These are phyloP conservation scores for Drosophila repletoides DNA, from an alignment of 1,140 invertebrate genomes.

Conservation along the genomic window DNA sequence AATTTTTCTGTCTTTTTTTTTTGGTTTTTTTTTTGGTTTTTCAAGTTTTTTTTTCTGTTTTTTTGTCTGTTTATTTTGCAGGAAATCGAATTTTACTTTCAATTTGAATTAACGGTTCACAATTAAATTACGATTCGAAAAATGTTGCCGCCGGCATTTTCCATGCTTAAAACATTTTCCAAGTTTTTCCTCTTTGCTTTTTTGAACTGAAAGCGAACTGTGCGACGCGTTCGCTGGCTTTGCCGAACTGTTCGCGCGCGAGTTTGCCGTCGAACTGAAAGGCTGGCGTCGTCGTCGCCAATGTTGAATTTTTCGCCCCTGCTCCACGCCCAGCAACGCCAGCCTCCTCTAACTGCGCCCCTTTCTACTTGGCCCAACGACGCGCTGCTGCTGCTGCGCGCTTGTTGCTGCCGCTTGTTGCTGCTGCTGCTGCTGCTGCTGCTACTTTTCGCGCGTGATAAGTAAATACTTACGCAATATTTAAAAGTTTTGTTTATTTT, in stretches of 20 bases:
- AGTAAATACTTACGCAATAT: no score
- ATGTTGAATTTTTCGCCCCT: not conserved
- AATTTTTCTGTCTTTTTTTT: not conserved
- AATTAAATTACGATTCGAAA: slow-evolving; percentile 57
- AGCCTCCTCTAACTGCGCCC: slow-evolving; percentile 27
- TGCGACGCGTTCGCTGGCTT: slow-evolving; percentile 6
- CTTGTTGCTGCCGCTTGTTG: no score
- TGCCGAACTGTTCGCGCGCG: slow-evolving; percentile 74
- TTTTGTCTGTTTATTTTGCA: slow-evolving; percentile 10
- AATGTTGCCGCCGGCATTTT: slow-evolving; percentile 62
- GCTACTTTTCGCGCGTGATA: no score
- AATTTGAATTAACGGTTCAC: slow-evolving; percentile 42
- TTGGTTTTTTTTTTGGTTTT: no score
- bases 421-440: no score
- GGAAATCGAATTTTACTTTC: slow-evolving; percentile 43
- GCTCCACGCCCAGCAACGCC: not conserved
- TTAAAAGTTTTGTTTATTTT: no score
- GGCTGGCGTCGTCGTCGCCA: slow-evolving; percentile 9
- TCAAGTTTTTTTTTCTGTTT: slow-evolving; percentile 30
- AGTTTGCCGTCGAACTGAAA: slow-evolving; percentile 71
- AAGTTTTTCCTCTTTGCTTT: slow-evolving; percentile 17
- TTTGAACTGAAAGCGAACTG: slow-evolving; percentile 2
- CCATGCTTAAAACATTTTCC: slow-evolving; percentile 35
- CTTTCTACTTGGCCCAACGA: not conserved
- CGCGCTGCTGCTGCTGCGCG: not conserved